Evolutionary conservation across 2,797 vertebrate species (phyloP).

Genomic region (Paedocypris micromegethes): DNA sequence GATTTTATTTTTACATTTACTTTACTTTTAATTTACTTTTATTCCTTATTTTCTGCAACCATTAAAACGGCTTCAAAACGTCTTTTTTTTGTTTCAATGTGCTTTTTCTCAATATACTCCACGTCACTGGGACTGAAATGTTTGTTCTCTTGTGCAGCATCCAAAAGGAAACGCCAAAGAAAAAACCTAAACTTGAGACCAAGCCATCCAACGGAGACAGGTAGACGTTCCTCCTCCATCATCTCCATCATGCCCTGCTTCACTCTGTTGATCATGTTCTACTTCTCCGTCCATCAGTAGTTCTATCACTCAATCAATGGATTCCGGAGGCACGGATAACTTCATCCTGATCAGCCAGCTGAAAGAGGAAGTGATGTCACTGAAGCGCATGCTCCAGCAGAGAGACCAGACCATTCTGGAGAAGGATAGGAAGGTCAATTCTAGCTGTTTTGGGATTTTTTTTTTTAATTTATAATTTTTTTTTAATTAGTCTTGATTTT

Average conservation of each 20-base stretch:
- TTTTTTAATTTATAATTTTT: too few relatives aligned
- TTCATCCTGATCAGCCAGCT: slow-evolving; percentile 99
- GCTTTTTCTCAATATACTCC: too few relatives aligned
- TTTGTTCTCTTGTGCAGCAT: slow-evolving; percentile 56
- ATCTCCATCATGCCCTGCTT: not conserved
- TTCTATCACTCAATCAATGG: slow-evolving; percentile 97
- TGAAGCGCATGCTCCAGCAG: slow-evolving; percentile 95
- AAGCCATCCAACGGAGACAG: slow-evolving; percentile 99
- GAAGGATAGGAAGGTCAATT: slow-evolving; percentile 90
- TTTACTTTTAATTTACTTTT: too few relatives aligned
- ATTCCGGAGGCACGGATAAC: slow-evolving; percentile 97
- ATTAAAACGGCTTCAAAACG: too few relatives aligned
- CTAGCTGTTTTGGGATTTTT: not conserved
- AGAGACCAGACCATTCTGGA: slow-evolving; percentile 97
- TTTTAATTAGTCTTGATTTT: too few relatives aligned
- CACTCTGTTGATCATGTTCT: not conserved
- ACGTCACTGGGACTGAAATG: too few relatives aligned
- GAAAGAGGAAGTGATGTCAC: slow-evolving; percentile 98
- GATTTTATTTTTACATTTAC: too few relatives aligned
- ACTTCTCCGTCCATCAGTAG: slow-evolving; percentile 68
- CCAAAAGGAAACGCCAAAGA: slow-evolving; percentile 99
- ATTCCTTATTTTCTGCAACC: too few relatives aligned
- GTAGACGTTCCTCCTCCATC: slow-evolving; percentile 52
- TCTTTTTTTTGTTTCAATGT: too few relatives aligned
- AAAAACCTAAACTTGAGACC: slow-evolving; percentile 98